Base-by-base conservation (phyloP, 2,888 invertebrate genomes). In the Drosophila yooni region DNA sequence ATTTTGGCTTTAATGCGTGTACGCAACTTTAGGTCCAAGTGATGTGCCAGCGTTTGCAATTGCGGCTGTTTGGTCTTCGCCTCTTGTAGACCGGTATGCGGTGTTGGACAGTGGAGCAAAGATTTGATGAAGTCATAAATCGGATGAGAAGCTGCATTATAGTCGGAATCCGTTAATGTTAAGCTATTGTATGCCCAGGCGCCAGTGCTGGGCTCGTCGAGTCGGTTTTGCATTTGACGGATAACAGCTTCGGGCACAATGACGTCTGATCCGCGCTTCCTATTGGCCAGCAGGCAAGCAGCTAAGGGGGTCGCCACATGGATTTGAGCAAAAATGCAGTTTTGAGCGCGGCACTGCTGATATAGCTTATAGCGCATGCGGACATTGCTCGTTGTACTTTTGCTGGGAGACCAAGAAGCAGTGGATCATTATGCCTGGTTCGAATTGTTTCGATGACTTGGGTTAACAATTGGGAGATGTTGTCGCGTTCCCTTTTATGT, bases 341-440 rank as follows among this genome's bases (percentile, higher is more conserved):
- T 27, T 3, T 76, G 50, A 6, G 60, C 27, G 29, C 82, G 81
- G 10, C 91, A 82, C 13, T 92, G 43, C 74, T 92, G 92, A 46
- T 89, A 89, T 1, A 92, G 63, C 63, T 92, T 91, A 59, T 92
- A 84, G 18, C 93, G 91, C 93, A 93, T 93, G 25, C 1, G 4
- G 27, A 8, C 10, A 38, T 11, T 13, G 58, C 25, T 3, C 13
- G 38, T 2, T 31, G 50, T 3, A 79, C 4, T 52, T 52, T 38
- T 6, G 27, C 13, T 0, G 79, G 58, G 13, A 76, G 21, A n/a
- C 63, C 25, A 2, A 46, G 31, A 31, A 18, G 57, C 10, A 2
- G 18, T 11, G 11, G 29, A 8, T 29, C 25, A 15, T 29, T 40
- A 40, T 8, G 10, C 31, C 43, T 31, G 1, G 34, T 36, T 56